Base-by-base conservation (phyloP, 2,888 invertebrate genomes). In the Colostygia pectinataria region DNA sequence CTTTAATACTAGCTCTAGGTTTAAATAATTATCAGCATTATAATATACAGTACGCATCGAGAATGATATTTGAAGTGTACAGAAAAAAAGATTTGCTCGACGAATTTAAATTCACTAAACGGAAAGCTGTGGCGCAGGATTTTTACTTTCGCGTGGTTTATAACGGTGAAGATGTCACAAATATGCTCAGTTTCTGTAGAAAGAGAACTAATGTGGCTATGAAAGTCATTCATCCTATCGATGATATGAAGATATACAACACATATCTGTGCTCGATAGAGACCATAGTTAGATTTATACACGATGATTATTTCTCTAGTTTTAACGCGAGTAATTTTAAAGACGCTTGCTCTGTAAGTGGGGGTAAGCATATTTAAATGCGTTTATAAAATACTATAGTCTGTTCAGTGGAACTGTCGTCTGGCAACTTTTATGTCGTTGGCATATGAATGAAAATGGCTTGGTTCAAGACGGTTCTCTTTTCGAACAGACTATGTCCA, bases 311-410 rank as follows among this genome's bases (percentile, higher is more conserved):
- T 76, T 96, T 98, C 70, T 86, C 92, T 8, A 91, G 92, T 41
- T 93, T 97, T 65, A 97, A 97, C 76, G 94, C 94, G n/a, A 96
- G 95, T 8, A 97, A 97, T 80, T 97, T 94, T 72, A 96, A 96
- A 78, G 96, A 97, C 68, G 97, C 96, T 0, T 96, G 96, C 57
- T 84, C 91, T 0, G 77, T 84, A 14, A 44, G 48, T 15, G 80
- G 79, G 0, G 65, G 61, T 8, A 83, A 82, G 58, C 77, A 20
- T 15, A 4, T 4, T 9, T 33, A n/a, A 32, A 6, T 20, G 20
- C 4, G 2, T 15, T 15, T 15, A 15, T 15, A 15, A n/a, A n/a
- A n/a, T n/a, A n/a, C n/a, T n/a, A n/a, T n/a, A n/a, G n/a, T n/a
- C n/a, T n/a, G n/a, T n/a, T n/a, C n/a, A n/a, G n/a, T n/a, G n/a